Percentiles rank a stretch among this genome's conserved stretches.
Evolutionary conservation across 2,113 vertebrate species (phyloP).

Genomic region (Mugil cephalus): DNA sequence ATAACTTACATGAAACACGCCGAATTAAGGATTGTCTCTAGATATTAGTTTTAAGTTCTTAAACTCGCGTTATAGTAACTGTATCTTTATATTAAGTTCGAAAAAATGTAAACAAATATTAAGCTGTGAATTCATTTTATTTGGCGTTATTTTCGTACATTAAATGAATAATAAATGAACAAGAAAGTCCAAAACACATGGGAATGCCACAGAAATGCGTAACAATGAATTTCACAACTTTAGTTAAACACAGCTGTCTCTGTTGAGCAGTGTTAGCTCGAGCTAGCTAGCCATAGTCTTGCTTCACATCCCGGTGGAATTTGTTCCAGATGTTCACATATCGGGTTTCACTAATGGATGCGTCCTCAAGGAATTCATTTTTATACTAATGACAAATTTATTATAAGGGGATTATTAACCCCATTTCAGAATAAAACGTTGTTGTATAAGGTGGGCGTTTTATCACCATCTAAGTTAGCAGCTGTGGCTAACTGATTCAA

Average conservation of each 20-base stretch:
- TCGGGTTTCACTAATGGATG: background rate
- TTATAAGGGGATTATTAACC: too few relatives aligned
- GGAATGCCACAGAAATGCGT: too few relatives aligned
- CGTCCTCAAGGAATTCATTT: background rate
- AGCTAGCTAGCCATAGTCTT: background rate
- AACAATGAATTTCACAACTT: background rate
- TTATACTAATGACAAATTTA: too few relatives aligned
- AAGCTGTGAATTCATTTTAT: background rate
- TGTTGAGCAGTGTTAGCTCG: background rate
- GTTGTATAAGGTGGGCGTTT: background rate
- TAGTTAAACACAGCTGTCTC: background rate
- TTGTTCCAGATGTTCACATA: constrained; percentile 52
- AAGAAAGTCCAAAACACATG: background rate
- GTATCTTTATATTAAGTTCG: too few relatives aligned
- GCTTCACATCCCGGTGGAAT: constrained; percentile 1
- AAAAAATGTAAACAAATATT: too few relatives aligned
- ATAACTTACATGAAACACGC: too few relatives aligned
- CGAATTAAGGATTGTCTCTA: too few relatives aligned
- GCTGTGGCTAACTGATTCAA: background rate
- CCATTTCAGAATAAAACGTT: background rate
- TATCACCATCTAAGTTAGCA: background rate
- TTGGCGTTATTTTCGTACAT: background rate
- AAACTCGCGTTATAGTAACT: too few relatives aligned
- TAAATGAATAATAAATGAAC: background rate
- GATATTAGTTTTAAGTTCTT: too few relatives aligned